Evolutionary conservation across 2,113 vertebrate genomes (phyloP), one percentile per base, ranked within the genome.

Genomic region (Rhodinocichla rosea): DNA sequence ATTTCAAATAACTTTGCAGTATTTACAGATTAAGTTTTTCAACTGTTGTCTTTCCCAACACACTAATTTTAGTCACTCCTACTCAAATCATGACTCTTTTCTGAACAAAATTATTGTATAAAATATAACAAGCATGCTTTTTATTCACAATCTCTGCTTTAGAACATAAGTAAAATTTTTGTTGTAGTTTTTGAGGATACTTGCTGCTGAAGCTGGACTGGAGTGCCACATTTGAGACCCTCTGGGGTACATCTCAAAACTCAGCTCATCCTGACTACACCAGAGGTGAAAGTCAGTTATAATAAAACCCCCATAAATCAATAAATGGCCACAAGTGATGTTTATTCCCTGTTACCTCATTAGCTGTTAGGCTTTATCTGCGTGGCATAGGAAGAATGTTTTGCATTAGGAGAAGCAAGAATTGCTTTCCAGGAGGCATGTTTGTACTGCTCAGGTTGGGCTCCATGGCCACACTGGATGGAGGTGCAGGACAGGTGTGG

Each of bases 161-260:
- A 65, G 76, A 82, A 37, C 0, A 0, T 68, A 28, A 71, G 68
- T 32, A 37, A 76, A 78, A 23, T 23, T 10, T 37, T 68, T 80
- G 12, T 44, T 57, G 18, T 26, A 15, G 7, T 11, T 83, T 47
- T 49, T 77, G 47, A 55, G n/a, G 23, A 23, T 65, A 32, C 10
- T 10, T 49, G 18, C 27, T 69, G n/a, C 47, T 56, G 75, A 28
- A 71, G 42, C 62, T 47, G 63, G 32, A 47, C 33, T 76, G 1
- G 0, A 35, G 42, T 67, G 26, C 23, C 1, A 0, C 11, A 52
- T 21, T 7, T 0, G 0, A 52, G 53, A 23, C 10, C 14, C 37
- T 87, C 39, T 70, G 16, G 17, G 23, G 7, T 24, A 8, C 7
- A 3, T 55, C 60, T 77, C 19, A 20, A 35, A 63, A 45, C 22